Percentiles rank a stretch among this genome's conserved stretches.
phyloP scores from a whole-genome alignment of 2,797 vertebrate genomes.

The Hemibagrus guttatus region DNA sequence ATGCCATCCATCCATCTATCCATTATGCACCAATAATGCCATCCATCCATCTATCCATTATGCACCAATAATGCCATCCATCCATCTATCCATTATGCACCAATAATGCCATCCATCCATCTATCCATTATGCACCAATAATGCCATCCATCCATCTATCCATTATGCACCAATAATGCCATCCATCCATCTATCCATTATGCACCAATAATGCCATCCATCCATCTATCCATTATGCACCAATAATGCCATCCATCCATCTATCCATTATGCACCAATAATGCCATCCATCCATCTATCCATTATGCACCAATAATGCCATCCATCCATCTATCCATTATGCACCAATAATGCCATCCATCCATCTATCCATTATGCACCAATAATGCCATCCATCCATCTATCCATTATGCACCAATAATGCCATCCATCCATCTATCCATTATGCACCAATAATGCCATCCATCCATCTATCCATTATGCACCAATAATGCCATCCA shows the following conservation, averaged over 20 bases:
- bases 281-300: neutral
- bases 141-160: neutral
- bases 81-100: no score
- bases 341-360: neutral
- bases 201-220: no score
- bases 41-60: neutral
- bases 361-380: neutral
- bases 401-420: neutral
- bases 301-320: no score
- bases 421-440: neutral
- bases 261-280: no score
- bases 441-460: no score
- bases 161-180: neutral
- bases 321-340: neutral
- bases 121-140: neutral
- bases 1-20: neutral
- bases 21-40: no score
- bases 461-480: neutral
- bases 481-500: neutral
- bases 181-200: neutral
- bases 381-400: neutral
- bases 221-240: neutral
- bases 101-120: neutral
- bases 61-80: neutral
- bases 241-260: no score